Conservation (phyloP, 2,113 vertebrate species). For the Prolemur simus region DNA sequence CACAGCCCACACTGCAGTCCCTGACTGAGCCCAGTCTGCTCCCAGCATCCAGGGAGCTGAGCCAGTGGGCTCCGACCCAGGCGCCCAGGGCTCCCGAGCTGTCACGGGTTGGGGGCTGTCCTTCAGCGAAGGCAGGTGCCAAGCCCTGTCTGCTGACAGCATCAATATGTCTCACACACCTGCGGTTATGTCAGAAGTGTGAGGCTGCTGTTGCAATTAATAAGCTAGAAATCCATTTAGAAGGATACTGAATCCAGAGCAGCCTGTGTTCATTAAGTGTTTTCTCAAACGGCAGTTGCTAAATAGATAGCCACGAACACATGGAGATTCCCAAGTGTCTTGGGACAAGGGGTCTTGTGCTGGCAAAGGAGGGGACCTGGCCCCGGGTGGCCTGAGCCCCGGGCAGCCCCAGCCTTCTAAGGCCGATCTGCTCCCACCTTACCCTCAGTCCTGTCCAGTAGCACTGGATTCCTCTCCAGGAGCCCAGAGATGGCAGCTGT, state of each 20-base stretch:
- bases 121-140: rapidly evolving
- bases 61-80: not conserved
- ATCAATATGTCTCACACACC: not conserved
- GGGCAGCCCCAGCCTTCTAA: not conserved
- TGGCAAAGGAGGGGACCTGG: too few relatives aligned
- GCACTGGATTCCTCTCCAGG: not conserved
- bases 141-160: not conserved
- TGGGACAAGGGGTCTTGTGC: not conserved
- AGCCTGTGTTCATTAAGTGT: rapidly evolving
- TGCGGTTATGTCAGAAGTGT: not conserved
- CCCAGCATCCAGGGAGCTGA: not conserved
- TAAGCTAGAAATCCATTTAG: not conserved
- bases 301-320: rapidly evolving
- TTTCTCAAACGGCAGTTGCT: not conserved
- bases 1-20: not conserved
- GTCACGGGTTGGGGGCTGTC: not conserved
- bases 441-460: rapidly evolving
- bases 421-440: rapidly evolving
- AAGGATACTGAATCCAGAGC: not conserved
- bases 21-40: not conserved
- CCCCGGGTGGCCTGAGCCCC: not conserved
- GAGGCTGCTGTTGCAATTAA: not conserved
- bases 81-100: not conserved
- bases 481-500: not conserved
- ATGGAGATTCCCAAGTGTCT: not conserved